phyloP scores from a whole-genome alignment of 92 coral and sea anemone genomes.

The Porites lobata region DNA sequence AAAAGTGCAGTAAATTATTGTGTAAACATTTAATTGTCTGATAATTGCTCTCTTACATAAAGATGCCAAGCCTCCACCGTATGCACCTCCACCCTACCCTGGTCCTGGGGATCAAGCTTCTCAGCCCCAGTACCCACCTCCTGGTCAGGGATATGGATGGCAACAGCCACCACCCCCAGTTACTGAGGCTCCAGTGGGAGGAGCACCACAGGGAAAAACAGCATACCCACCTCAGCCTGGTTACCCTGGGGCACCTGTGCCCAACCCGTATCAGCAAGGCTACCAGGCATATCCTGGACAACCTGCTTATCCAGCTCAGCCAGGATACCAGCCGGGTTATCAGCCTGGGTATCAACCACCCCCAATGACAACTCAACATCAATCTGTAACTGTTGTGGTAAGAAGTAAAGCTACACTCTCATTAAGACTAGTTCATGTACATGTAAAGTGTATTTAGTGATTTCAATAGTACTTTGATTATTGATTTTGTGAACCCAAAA shows the following conservation, averaged over 20 bases:
- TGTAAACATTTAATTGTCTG: no score
- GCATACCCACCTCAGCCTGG: constrained; percentile 28
- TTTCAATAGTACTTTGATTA: no score
- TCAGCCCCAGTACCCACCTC: constrained; percentile 46
- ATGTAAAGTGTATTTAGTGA: no score
- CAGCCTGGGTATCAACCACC: background rate
- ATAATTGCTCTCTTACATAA: background rate
- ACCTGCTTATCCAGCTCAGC: background rate
- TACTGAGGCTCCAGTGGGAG: constrained; percentile 17
- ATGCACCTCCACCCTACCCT: constrained; percentile 49
- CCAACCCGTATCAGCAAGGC: background rate
- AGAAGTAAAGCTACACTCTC: background rate
- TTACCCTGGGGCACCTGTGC: background rate
- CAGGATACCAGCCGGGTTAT: constrained; percentile 7
- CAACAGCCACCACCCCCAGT: constrained; percentile 37
- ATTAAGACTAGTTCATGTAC: no score
- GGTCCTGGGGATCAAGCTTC: constrained; percentile 16
- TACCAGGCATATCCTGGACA: constrained; percentile 19
- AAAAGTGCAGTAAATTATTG: no score
- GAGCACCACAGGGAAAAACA: background rate
- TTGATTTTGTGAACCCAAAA: no score
- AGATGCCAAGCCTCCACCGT: constrained; percentile 33
- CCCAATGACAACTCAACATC: constrained; percentile 3
- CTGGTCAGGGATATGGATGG: constrained; percentile 34
- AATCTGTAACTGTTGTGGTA: constrained; percentile 39